Evolutionary conservation across 1,140 invertebrate genomes (phyloP).

Genomic region (Pseudomyrmex flavicornis): DNA sequence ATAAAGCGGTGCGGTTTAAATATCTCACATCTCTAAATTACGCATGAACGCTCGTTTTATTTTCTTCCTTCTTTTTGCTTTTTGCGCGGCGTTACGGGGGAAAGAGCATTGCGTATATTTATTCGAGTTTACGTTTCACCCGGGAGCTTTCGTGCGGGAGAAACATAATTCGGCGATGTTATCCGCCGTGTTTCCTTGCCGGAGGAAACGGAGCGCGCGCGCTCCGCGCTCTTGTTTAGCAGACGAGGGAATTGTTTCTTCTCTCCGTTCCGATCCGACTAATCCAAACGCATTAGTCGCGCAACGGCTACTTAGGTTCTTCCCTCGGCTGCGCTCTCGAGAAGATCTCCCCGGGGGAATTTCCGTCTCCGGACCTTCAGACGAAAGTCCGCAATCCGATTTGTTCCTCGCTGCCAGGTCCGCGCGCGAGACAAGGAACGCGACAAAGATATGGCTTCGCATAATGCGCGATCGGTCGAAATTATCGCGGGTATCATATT

Average conservation of each 20-base stretch:
- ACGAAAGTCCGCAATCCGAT: constrained; percentile 53
- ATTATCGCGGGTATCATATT: constrained; percentile 33
- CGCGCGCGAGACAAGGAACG: too few relatives aligned
- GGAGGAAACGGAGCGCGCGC: not conserved
- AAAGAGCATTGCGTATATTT: constrained; percentile 30
- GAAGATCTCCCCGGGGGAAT: constrained; percentile 36
- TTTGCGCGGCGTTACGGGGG: constrained; percentile 23
- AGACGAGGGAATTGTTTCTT: constrained; percentile 48
- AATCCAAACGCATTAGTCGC: constrained; percentile 57
- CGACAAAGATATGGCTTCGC: not conserved
- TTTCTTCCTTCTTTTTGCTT: constrained; percentile 2
- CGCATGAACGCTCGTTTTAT: constrained; percentile 27
- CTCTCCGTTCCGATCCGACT: constrained; percentile 42
- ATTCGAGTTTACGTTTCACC: constrained; percentile 1
- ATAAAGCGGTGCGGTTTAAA: constrained; percentile 33
- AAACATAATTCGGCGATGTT: constrained; percentile 51
- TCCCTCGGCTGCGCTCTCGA: not conserved
- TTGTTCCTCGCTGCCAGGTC: constrained; percentile 4
- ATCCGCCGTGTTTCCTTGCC: constrained; percentile 22
- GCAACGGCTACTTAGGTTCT: constrained; percentile 30
- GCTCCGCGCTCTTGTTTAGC: constrained; percentile 3
- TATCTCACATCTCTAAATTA: constrained; percentile 36
- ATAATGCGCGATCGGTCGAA: constrained; percentile 14
- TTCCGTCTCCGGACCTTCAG: not conserved
- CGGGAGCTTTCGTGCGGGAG: constrained; percentile 18